Base-by-base conservation (phyloP, 1,140 invertebrate species). In the Camponotus floridanus region DNA sequence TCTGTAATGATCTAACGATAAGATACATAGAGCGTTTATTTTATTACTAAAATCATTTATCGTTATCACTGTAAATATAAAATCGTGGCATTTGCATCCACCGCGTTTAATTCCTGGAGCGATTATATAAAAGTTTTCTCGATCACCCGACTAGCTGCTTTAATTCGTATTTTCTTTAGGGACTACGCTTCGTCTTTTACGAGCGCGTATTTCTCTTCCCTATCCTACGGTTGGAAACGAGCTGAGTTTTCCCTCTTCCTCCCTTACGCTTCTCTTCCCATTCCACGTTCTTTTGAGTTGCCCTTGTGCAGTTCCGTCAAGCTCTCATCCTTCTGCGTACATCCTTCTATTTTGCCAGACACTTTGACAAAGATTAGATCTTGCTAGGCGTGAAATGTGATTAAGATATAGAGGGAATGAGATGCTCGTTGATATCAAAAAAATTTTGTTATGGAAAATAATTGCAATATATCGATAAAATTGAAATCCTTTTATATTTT, bases 161-260 rank as follows among this genome's bases (percentile, higher is more conserved):
- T 94, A 94, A 94, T 94, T 94, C 91, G 92, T 92, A 94, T 95
- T 94, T 94, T 94, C 93, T 94, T 94, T 91, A 89, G 92, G 90
- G 88, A 92, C 91, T 88, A 84, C 81, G 91, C 85, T 91, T 85
- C 84, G 86, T 85, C 79, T 93, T 94, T 94, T 94, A 93, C 92
- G 92, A 91, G 88, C 92, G 80, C 91, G 91, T 92, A 92, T 94
- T 92, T 93, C 91, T 91, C 87, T 84, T 88, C 73, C 88, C 88
- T 83, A 90, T 89, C 87, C 87, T 88, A 90, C 88, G 86, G 87
- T 88, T 89, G 87, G 88, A 91, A 91, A 92, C 91, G 91, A 93
- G 88, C 88, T 84, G 91, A 92, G 92, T 92, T 92, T 92, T 93
- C 92, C 88, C 89, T 91, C 74, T 88, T 85, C 62, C 83, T 64